A percentile compares a stretch with the other conserved stretches of the same genome.
These are phyloP conservation scores for Agriopis marginaria DNA, from an alignment of 2,888 invertebrate genomes.

Conservation along the genomic window DNA sequence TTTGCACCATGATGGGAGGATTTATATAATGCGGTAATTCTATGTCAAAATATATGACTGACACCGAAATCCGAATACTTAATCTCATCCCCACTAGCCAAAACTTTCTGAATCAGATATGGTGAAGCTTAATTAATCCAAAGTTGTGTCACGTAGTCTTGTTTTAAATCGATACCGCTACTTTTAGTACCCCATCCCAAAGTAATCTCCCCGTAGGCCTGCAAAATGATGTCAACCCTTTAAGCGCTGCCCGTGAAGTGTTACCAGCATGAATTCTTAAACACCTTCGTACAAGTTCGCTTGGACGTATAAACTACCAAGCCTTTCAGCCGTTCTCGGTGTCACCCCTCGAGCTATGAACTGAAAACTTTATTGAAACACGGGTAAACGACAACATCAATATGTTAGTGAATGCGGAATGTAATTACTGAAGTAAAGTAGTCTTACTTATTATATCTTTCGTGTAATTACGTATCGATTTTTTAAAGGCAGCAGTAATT, in stretches of 20 bases:
- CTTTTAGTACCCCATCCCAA: constrained; percentile 10
- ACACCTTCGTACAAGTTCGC: constrained; percentile 5
- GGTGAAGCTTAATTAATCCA: too few relatives aligned
- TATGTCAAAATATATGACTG: too few relatives aligned
- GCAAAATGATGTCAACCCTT: constrained; percentile 24
- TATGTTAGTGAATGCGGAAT: background rate
- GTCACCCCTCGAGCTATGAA: constrained; percentile 3
- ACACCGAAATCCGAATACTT: too few relatives aligned
- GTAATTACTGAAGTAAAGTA: background rate
- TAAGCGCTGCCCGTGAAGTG: constrained; percentile 12
- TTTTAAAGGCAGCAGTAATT: too few relatives aligned
- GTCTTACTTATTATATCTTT: too few relatives aligned
- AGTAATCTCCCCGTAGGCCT: constrained; percentile 14
- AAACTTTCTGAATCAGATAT: too few relatives aligned
- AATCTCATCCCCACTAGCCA: too few relatives aligned
- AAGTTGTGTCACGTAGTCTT: too few relatives aligned
- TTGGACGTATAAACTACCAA: constrained; percentile 3
- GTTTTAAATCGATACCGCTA: background rate
- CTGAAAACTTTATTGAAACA: constrained; percentile 3
- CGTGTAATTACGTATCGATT: too few relatives aligned
- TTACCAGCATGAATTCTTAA: constrained; percentile 25
- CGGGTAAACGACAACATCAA: background rate
- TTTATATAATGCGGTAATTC: too few relatives aligned
- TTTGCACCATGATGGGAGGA: too few relatives aligned
- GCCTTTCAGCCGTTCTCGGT: background rate